Evolutionary conservation across 2,797 vertebrate species (phyloP).

Genomic region (Peromyscus melanophrys): DNA sequence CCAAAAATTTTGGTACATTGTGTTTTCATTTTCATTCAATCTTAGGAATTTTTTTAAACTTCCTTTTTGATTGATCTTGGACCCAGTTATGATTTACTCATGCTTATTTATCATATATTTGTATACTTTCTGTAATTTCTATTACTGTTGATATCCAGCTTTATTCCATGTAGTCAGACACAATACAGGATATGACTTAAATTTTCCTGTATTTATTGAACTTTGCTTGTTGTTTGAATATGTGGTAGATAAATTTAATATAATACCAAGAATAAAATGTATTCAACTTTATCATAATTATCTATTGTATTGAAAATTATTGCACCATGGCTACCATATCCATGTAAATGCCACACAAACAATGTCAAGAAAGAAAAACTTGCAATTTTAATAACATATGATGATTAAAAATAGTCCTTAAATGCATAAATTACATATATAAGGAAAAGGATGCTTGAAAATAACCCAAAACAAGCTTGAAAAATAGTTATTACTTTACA

Average conservation of each 20-base stretch:
- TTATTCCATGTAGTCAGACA: neutral
- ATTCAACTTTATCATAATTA: neutral
- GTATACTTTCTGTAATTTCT: neutral
- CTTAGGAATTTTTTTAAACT: neutral
- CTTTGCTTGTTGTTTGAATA: neutral
- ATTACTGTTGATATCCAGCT: neutral
- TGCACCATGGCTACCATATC: neutral
- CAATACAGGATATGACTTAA: neutral
- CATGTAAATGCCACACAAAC: neutral
- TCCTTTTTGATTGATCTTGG: neutral
- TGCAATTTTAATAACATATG: neutral
- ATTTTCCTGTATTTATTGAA: neutral
- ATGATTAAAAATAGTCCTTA: neutral
- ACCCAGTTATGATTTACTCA: no score
- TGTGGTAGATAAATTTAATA: neutral
- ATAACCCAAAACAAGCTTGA: neutral
- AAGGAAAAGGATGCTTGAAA: neutral
- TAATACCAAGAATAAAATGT: neutral
- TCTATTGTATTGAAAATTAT: neutral
- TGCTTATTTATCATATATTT: neutral
- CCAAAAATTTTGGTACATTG: neutral
- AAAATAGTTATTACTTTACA: neutral
- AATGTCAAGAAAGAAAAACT: neutral
- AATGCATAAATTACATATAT: neutral
- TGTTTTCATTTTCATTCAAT: neutral